phyloP scores from a whole-genome alignment of 2,113 vertebrate species.

The Agelaius tricolor region DNA sequence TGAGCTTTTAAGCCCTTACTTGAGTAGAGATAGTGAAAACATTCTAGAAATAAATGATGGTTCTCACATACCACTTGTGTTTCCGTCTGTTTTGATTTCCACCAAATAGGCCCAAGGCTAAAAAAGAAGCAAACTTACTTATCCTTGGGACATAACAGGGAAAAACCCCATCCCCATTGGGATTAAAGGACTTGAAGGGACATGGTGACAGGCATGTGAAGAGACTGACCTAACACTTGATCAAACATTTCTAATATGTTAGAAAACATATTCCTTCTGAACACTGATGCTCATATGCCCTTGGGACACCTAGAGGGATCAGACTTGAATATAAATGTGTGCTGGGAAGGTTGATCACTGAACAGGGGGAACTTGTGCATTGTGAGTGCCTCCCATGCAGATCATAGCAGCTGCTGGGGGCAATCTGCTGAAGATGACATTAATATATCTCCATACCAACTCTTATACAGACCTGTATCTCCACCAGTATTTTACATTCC shows the following conservation, averaged over 20 bases:
- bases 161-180: fast-evolving
- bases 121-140: not conserved
- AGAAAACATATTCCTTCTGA: not conserved
- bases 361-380: not conserved
- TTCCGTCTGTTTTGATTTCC: not conserved
- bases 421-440: not conserved
- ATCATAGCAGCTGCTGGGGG: not conserved
- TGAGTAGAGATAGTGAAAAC: not conserved
- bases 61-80: not conserved
- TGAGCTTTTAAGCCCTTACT: not conserved
- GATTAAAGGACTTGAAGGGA: conserved; percentile 16
- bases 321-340: conserved; percentile 1
- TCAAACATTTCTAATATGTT: not conserved
- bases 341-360: not conserved
- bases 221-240: conserved; percentile 7
- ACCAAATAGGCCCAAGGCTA: not conserved
- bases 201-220: not conserved
- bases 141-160: not conserved
- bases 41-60: not conserved
- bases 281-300: not conserved
- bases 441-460: not conserved
- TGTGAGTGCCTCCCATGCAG: not conserved
- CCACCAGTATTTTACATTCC: not conserved
- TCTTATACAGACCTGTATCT: not conserved
- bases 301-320: not conserved